Evolutionary conservation across 2,888 invertebrate species (phyloP).

Genomic region (Calameuta pallipes): DNA sequence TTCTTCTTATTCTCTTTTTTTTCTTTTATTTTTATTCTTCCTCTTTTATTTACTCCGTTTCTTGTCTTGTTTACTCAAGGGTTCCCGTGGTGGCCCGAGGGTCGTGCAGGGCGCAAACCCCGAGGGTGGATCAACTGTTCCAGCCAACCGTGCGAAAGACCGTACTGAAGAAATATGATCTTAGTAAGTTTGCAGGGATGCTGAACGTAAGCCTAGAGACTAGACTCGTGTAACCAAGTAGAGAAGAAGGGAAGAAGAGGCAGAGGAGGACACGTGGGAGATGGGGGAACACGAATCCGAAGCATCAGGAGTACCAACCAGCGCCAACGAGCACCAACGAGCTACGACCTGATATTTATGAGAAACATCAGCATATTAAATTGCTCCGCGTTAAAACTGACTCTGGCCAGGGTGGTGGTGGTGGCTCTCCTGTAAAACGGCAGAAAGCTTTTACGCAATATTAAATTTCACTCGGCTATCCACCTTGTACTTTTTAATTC

Average conservation of each 20-base stretch:
- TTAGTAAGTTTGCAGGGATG: no score
- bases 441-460: slow-evolving; percentile 40
- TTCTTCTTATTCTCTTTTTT: slow-evolving; percentile 51
- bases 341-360: slow-evolving; percentile 33
- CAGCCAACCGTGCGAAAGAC: no score
- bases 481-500: slow-evolving; percentile 8
- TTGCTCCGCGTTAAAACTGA: slow-evolving; percentile 40
- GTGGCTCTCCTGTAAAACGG: slow-evolving; percentile 22
- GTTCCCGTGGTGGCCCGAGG: slow-evolving; percentile 23
- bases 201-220: no score
- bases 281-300: background rate
- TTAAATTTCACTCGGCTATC: slow-evolving; percentile 29
- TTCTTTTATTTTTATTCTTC: slow-evolving; percentile 62
- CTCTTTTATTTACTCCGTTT: slow-evolving; percentile 59
- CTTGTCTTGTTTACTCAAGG: slow-evolving; percentile 58
- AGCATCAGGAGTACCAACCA: slow-evolving; percentile 15
- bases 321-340: slow-evolving; percentile 2
- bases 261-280: background rate
- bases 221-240: no score
- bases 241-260: no score
- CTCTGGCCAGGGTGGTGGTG: slow-evolving; percentile 17
- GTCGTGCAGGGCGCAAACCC: no score
- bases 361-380: slow-evolving; percentile 41
- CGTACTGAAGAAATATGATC: no score
- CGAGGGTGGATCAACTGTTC: no score